Evolutionary conservation across 2,113 vertebrate genomes (phyloP).

Genomic region (Alouatta palliata): DNA sequence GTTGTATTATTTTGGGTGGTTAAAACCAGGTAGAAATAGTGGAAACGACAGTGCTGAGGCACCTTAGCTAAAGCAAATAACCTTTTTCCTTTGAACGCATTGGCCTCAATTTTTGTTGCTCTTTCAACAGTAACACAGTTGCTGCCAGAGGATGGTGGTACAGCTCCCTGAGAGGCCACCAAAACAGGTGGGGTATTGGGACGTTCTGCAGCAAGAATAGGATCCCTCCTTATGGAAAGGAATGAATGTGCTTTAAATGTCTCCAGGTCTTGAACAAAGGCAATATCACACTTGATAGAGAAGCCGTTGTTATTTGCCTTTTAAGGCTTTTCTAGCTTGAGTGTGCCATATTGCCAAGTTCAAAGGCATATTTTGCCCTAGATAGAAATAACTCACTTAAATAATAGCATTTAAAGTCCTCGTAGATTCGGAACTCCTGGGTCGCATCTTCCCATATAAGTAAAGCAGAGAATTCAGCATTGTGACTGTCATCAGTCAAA

Average conservation of each 20-base stretch:
- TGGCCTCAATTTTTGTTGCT: not conserved
- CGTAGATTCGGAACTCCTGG: not conserved
- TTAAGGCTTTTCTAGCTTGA: not conserved
- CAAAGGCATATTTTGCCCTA: constrained; percentile 45
- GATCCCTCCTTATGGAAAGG: not conserved
- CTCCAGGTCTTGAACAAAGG: not conserved
- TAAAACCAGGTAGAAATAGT: not conserved
- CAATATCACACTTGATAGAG: not conserved
- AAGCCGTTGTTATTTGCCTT: not conserved
- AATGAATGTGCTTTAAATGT: not conserved
- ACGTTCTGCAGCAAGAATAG: not conserved
- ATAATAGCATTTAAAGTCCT: not conserved
- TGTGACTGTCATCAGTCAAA: not conserved
- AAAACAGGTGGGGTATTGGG: fast-evolving
- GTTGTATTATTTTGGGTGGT: not conserved
- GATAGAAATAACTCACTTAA: not conserved
- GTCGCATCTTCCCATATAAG: not conserved
- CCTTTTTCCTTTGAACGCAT: not conserved
- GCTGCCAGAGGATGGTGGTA: not conserved
- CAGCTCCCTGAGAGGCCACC: fast-evolving
- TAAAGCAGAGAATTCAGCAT: not conserved
- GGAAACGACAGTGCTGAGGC: not conserved
- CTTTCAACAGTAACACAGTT: not conserved
- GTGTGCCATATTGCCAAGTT: not conserved
- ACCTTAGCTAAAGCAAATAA: not conserved